Evolutionary conservation across 2,797 vertebrate species (phyloP), one percentile per base, ranked within the genome.

Genomic region (Pantherophis alleghaniensis): DNA sequence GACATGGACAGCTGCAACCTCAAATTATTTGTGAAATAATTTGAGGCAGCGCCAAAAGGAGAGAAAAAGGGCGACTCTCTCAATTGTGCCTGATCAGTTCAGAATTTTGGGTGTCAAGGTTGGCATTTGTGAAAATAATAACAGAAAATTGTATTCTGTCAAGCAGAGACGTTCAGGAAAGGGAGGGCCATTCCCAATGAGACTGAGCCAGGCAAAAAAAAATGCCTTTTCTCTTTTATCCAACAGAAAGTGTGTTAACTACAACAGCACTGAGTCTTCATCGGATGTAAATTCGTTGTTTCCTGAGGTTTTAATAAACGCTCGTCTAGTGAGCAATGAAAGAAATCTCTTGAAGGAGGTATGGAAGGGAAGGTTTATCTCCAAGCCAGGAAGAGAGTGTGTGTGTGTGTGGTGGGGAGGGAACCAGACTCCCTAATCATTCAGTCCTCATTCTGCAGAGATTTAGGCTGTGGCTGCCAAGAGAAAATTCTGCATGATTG

Each of bases 241-340:
- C 42, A 79, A 51, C 94, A 93, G 89, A 93, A 93, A 92, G 88
- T 11, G 0, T 94, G 94, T 95, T 94, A 94, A 93, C 53, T 94
- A 93, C 69, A 90, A 95, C 90, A 89, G 89, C 91, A 95, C 74
- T 91, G 94, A 93, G 93, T 92, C 86, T 90, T 93, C 94, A 93
- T 93, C 60, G 26, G 95, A 91, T 91, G 83, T 24, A 92, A 96
- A 92, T 96, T 94, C 92, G 92, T 63, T 95, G 92, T 96, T 96
- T 96, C 94, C 94, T 94, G 92, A 96, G 90, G 91, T 94, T 95
- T 96, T 96, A 95, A 97, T 96, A 96, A 95, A 92, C 11, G 20
- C 96, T 96, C 94, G 57, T 92, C 91, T 94, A 89, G 91, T 55
- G 90, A 92, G 42, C 92, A 94, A 90, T 20, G 56, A 22, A 87